Base-by-base conservation (phyloP, 2,888 invertebrate species). In the Cybosia mesomella region DNA sequence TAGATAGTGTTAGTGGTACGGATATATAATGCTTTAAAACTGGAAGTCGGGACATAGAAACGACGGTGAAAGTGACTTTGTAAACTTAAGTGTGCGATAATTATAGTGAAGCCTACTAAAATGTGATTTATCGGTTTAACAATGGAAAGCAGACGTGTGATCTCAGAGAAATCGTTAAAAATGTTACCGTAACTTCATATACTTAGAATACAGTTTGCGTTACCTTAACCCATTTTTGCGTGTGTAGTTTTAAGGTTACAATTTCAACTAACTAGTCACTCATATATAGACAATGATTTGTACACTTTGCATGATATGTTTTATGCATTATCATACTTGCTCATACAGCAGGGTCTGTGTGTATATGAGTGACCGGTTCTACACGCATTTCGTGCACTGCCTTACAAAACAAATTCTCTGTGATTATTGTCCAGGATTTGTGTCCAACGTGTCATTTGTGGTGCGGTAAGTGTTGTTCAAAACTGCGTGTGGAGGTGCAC, bases 91-190 rank as follows among this genome's bases (percentile, higher is more conserved):
- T 81, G 79, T 80, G 84, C 83, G 82, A 79, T 82, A 80, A 81
- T 76, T 84, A 72, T 88, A 87, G 85, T 86, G 86, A 83, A 91
- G 89, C 89, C 90, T 91, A 87, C 78, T 72, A 86, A 90, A 90
- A 85, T 92, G 91, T 92, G 92, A 92, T 93, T 89, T 87, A 88
- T 87, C 84, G 80, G 85, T 87, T 87, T 81, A 83, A 80, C 79
- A 85, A 81, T 77, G 82, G 80, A 84, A 83, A 85, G 84, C 83
- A 83, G 85, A 87, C 81, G 83, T 85, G 90, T 92, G 94, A 93
- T 93, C 94, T 93, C 92, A 91, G 86, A 83, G 85, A 85, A 87
- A 84, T 84, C 81, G 81, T 75, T 79, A 80, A 76, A 82, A 80
- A 81, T 84, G 86, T 87, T 87, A 86, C 84, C 83, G 71, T 79